phyloP scores from a whole-genome alignment of 92 coral and sea anemone species.

The Bergia sp. region DNA sequence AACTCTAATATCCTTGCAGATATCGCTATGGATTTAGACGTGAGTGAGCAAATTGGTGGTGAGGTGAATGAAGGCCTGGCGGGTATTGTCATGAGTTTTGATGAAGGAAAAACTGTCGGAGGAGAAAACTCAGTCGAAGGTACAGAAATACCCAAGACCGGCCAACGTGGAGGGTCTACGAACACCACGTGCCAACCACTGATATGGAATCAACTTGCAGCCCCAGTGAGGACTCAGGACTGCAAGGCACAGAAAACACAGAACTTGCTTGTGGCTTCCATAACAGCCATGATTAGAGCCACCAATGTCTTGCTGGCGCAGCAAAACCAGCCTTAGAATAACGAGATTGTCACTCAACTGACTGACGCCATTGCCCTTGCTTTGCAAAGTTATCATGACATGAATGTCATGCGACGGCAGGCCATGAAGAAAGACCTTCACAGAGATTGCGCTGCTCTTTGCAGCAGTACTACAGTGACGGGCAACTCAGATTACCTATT shows the following conservation, averaged over 20 bases:
- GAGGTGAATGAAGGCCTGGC: conserved; percentile 59
- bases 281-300: neutral
- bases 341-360: no score
- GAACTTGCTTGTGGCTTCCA: neutral
- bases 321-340: no score
- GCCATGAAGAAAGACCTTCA: no score
- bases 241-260: no score
- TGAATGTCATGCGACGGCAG: no score
- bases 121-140: conserved; percentile 29
- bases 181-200: neutral
- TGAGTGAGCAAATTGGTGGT: conserved; percentile 51
- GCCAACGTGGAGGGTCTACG: conserved; percentile 19
- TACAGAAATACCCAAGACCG: conserved; percentile 61
- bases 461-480: neutral
- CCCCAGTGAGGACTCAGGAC: no score
- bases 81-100: conserved; percentile 40
- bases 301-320: no score
- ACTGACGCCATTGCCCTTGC: no score
- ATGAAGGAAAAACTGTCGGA: conserved; percentile 55
- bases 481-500: neutral
- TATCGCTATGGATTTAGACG: conserved; percentile 32
- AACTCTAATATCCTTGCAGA: neutral
- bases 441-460: no score
- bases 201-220: neutral
- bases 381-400: neutral